phyloP scores from a whole-genome alignment of 30 jellyfish, hydroid and myxozoan genomes.

The Phacellophora camtschatica region DNA sequence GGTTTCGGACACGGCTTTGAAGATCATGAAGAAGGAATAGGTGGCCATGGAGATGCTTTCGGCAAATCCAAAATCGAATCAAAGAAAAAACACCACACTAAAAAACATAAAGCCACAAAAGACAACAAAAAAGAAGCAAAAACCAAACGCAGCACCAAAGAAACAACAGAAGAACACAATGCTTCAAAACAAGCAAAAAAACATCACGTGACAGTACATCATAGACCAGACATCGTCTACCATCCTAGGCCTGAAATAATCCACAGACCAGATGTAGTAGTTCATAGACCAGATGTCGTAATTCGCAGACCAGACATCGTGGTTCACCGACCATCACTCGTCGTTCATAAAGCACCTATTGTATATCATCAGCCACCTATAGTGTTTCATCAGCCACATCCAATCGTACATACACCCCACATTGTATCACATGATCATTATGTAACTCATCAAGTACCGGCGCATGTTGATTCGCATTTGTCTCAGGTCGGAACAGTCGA shows the following conservation, averaged over 20 bases:
- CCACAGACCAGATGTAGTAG: constrained; percentile 92
- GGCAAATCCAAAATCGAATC: constrained; percentile 55
- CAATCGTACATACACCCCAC: constrained; percentile 79
- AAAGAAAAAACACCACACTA: constrained; percentile 1
- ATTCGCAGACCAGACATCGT: constrained; percentile 93
- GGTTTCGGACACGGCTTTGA: constrained; percentile 46
- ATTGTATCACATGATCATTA: constrained; percentile 73
- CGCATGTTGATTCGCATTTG: constrained; percentile 80
- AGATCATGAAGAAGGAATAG: constrained; percentile 46
- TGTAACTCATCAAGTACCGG: constrained; percentile 76
- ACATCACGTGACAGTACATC: constrained; percentile 80
- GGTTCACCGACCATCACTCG: constrained; percentile 90
- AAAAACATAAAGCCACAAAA: constrained; percentile 16
- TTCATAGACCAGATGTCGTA: constrained; percentile 91
- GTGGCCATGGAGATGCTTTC: constrained; percentile 57
- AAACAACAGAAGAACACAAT: background rate
- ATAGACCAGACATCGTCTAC: constrained; percentile 80
- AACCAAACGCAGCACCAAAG: constrained; percentile 38
- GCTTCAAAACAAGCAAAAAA: constrained; percentile 31
- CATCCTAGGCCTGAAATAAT: constrained; percentile 89
- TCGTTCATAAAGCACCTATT: constrained; percentile 89
- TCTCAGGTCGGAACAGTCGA: constrained; percentile 29
- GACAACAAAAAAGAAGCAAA: constrained; percentile 5
- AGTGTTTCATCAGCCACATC: constrained; percentile 87
- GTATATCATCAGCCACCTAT: constrained; percentile 91